A percentile compares a stretch with the other conserved stretches of the same genome.
Evolutionary conservation across 2,888 invertebrate genomes (phyloP).

Genomic region (Microplitis manilae): DNA sequence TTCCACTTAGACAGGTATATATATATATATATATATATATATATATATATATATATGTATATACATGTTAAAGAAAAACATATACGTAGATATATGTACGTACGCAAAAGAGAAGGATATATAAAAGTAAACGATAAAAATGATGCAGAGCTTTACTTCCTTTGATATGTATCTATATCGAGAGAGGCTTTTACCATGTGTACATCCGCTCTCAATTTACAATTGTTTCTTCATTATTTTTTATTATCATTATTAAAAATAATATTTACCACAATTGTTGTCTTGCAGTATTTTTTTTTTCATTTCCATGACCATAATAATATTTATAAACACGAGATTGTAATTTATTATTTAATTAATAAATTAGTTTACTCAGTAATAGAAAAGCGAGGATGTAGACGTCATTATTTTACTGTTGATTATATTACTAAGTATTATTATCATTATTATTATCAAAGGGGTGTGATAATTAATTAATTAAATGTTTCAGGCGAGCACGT

Average conservation of each 20-base stretch:
- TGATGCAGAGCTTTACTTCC: conserved; percentile 31
- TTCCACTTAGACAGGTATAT: conserved; percentile 51
- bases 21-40: conserved; percentile 43
- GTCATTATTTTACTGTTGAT: neutral
- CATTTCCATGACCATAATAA: neutral
- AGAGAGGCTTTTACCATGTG: neutral
- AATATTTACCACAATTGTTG: neutral
- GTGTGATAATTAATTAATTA: neutral
- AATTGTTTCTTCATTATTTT: neutral
- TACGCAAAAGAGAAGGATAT: neutral
- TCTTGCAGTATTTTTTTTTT: neutral
- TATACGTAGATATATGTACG: neutral
- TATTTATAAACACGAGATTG: neutral
- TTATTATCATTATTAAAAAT: neutral
- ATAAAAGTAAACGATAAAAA: conserved; percentile 36
- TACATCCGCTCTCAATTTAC: neutral
- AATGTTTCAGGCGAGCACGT: neutral
- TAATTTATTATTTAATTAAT: neutral
- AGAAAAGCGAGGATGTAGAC: neutral
- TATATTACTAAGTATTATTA: neutral
- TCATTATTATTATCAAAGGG: too few relatives aligned
- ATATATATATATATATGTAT: conserved; percentile 40
- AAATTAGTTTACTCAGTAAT: neutral
- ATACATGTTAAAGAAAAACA: conserved; percentile 1
- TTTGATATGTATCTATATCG: conserved; percentile 15